These are phyloP conservation scores for Struthidea cinerea DNA, from an alignment of 2,113 vertebrate genomes.

Conservation along the genomic window DNA sequence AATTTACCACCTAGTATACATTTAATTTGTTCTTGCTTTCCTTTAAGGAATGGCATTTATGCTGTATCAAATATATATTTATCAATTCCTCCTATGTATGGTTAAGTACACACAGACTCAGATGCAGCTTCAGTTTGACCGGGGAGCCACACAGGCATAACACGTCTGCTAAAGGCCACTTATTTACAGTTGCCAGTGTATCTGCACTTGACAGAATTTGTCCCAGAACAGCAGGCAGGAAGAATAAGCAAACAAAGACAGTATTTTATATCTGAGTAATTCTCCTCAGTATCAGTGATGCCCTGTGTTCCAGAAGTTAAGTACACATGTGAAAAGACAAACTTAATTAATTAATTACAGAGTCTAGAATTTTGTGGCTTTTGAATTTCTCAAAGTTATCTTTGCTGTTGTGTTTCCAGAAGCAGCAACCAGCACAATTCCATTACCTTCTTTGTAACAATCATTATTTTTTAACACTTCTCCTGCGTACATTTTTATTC, in stretches of 20 bases:
- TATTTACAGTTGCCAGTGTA: background rate
- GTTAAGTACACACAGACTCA: background rate
- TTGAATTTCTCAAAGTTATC: background rate
- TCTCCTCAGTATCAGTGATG: background rate
- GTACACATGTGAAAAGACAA: background rate
- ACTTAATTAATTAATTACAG: background rate
- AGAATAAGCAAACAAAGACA: background rate
- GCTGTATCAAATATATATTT: background rate
- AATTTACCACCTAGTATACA: background rate
- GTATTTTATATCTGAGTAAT: background rate
- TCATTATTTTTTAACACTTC: slow-evolving; percentile 4
- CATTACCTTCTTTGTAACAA: background rate
- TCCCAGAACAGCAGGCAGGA: background rate
- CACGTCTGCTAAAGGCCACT: background rate
- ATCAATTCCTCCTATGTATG: background rate
- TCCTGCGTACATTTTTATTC: background rate
- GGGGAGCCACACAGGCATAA: background rate
- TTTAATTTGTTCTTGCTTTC: background rate
- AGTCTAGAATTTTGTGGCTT: background rate
- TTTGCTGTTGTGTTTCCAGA: background rate
- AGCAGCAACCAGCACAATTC: background rate
- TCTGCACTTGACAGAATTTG: background rate
- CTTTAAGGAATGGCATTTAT: background rate
- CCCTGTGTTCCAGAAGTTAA: background rate
- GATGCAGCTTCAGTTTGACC: background rate